A percentile compares a stretch with the other conserved stretches of the same genome.
Conservation (phyloP, 1,140 invertebrate species). For the Agrilus planipennis region DNA sequence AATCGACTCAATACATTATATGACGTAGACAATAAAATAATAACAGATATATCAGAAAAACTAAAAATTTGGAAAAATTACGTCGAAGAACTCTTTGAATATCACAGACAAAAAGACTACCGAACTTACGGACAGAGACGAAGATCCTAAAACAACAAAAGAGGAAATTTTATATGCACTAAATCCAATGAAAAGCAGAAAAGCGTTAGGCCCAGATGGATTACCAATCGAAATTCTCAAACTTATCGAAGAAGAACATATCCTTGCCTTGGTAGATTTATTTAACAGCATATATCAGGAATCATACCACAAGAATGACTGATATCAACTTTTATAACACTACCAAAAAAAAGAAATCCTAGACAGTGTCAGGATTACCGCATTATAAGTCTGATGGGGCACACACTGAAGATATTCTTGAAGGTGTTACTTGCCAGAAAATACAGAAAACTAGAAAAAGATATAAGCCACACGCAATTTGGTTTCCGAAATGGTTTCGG, state of each 20-base stretch:
- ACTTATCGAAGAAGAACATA: conserved; percentile 6
- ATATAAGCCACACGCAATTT: conserved; percentile 15
- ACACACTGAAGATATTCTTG: conserved; percentile 17
- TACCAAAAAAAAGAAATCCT: conserved; percentile 15
- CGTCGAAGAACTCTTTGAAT: conserved; percentile 13
- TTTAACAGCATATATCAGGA: conserved; percentile 17
- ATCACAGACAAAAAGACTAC: conserved; percentile 7
- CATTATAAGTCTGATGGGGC: conserved; percentile 17
- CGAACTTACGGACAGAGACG: conserved; percentile 3
- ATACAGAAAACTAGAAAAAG: conserved; percentile 13
- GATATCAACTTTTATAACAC: conserved; percentile 13
- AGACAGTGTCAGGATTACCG: conserved; percentile 15
- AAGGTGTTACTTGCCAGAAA: conserved; percentile 18
- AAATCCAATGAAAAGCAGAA: conserved; percentile 10
- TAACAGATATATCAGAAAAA: conserved; percentile 7
- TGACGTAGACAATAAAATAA: conserved; percentile 10
- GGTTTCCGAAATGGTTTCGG: conserved; percentile 17
- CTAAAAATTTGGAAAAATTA: conserved; percentile 12
- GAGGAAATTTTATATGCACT: conserved; percentile 10
- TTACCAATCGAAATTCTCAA: conserved; percentile 17
- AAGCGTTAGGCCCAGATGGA: conserved; percentile 15
- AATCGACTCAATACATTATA: neutral
- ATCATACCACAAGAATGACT: conserved; percentile 15
- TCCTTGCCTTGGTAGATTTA: conserved; percentile 4
- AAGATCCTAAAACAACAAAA: conserved; percentile 12